phyloP scores from a whole-genome alignment of 2,113 vertebrate genomes.

The Scolopax mira region DNA sequence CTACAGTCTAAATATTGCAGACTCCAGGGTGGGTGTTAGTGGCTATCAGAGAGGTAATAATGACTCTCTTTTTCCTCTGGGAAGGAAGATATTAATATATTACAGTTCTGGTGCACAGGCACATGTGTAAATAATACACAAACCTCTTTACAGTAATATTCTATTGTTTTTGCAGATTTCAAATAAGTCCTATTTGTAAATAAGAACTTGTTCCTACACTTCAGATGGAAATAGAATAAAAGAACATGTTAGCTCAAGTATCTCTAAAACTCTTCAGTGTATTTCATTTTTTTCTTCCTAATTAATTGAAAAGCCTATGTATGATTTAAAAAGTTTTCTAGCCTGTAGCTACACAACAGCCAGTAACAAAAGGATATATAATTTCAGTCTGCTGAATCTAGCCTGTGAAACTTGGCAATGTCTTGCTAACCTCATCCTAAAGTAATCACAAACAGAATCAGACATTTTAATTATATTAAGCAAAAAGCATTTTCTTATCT shows the following conservation, averaged over 20 bases:
- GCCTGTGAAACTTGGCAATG: neutral
- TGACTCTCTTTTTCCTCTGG: neutral
- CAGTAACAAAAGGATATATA: neutral
- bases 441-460: neutral
- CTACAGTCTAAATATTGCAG: neutral
- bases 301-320: neutral
- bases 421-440: neutral
- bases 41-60: neutral
- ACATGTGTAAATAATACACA: neutral
- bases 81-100: neutral
- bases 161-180: neutral
- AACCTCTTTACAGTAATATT: neutral
- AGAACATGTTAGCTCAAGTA: neutral
- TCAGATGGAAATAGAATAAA: neutral
- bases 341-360: neutral
- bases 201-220: neutral
- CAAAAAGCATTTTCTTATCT: fast-evolving
- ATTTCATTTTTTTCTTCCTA: neutral
- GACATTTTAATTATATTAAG: neutral
- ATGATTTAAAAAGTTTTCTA: neutral
- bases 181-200: neutral
- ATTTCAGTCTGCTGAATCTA: neutral
- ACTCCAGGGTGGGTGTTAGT: neutral
- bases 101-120: fast-evolving
- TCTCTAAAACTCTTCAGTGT: neutral